Percentiles rank a stretch among this genome's conserved stretches.
Evolutionary conservation across 1,140 invertebrate genomes (phyloP).

Genomic region (Brachionus plicatilis): DNA sequence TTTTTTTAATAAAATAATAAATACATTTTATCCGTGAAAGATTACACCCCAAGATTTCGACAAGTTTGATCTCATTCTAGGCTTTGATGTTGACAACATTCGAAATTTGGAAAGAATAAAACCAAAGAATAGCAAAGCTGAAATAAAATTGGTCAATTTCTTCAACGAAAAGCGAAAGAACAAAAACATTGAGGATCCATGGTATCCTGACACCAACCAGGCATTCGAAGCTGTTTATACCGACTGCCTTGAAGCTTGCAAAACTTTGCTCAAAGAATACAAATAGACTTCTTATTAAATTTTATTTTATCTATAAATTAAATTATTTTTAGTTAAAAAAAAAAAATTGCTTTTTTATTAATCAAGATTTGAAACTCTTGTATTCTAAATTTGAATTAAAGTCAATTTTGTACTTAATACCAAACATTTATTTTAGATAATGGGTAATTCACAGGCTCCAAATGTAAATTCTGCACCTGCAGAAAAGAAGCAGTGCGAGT

Average conservation of each 20-base stretch:
- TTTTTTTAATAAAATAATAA: not conserved
- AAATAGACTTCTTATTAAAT: not conserved
- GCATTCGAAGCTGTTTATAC: slow-evolving; percentile 35
- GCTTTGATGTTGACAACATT: slow-evolving; percentile 33
- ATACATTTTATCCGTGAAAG: not conserved
- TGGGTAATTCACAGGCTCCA: not conserved
- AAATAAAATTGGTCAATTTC: slow-evolving; percentile 26
- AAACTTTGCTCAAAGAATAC: not conserved
- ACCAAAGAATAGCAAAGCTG: slow-evolving; percentile 33
- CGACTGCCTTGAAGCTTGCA: slow-evolving; percentile 26
- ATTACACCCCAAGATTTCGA: slow-evolving; percentile 29
- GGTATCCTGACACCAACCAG: slow-evolving; percentile 9
- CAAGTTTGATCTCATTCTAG: slow-evolving; percentile 28
- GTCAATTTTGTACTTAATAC: not conserved
- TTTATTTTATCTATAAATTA: not conserved
- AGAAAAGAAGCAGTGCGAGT: not conserved
- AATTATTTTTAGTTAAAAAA: not conserved
- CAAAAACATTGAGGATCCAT: slow-evolving; percentile 36
- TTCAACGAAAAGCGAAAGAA: slow-evolving; percentile 24
- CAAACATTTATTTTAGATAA: not conserved
- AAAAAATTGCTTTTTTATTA: not conserved
- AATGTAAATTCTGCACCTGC: not conserved
- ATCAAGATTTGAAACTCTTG: not conserved
- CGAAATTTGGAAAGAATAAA: slow-evolving; percentile 37
- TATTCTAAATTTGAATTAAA: not conserved